Conservation (phyloP, 2,113 vertebrate genomes). For the Malaclemys terrapin region DNA sequence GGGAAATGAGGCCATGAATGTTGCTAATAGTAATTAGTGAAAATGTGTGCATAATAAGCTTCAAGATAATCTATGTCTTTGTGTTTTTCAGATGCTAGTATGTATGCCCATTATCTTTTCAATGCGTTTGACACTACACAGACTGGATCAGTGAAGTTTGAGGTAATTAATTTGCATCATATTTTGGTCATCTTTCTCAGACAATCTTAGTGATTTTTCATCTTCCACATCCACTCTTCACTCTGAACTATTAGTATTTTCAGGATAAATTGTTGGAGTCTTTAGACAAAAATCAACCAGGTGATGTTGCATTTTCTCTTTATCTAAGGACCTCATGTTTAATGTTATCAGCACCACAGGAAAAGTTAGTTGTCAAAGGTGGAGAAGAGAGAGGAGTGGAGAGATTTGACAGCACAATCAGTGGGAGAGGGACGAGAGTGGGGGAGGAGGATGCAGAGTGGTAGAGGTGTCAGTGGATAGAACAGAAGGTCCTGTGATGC, state of each 20-base stretch:
- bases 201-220: background rate
- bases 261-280: background rate
- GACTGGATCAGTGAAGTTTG: constrained; percentile 95
- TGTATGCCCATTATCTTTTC: constrained; percentile 97
- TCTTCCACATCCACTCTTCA: background rate
- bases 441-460: background rate
- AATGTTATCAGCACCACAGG: background rate
- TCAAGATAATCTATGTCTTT: background rate
- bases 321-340: background rate
- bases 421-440: background rate
- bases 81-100: constrained; percentile 91
- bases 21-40: background rate
- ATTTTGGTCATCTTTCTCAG: background rate
- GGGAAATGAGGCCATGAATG: background rate
- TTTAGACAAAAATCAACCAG: background rate
- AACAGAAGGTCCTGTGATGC: background rate
- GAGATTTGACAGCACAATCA: background rate
- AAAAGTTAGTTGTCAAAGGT: background rate
- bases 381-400: background rate
- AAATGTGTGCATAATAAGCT: background rate
- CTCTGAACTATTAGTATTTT: background rate
- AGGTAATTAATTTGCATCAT: constrained; percentile 81
- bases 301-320: background rate
- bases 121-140: constrained; percentile 94
- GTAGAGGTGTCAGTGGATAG: background rate